A percentile compares a stretch with the other conserved stretches of the same genome.
These are phyloP conservation scores for Mesocentrotus franciscanus DNA, from an alignment of 53 echinoderm and acorn worm genomes.

Conservation along the genomic window DNA sequence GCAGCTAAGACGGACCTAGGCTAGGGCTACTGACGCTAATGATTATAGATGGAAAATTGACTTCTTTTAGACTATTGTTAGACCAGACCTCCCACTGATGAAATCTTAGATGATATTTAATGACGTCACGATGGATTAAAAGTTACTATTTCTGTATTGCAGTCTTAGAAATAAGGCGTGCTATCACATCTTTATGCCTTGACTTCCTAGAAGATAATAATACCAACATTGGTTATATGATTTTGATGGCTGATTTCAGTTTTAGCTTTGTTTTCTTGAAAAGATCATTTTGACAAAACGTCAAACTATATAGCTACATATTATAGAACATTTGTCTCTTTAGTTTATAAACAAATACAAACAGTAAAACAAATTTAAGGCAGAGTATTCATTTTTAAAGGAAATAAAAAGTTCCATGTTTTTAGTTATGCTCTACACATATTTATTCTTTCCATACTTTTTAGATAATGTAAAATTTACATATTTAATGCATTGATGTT, in stretches of 20 bases:
- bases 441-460: too few species aligned
- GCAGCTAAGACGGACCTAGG: background rate
- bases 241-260: background rate
- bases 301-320: too few species aligned
- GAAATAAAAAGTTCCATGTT: too few species aligned
- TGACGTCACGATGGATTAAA: background rate
- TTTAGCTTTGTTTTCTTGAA: background rate
- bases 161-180: background rate
- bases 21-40: background rate
- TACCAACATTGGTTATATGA: background rate
- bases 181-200: background rate
- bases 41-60: constrained; percentile 54
- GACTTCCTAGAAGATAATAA: background rate
- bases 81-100: constrained; percentile 21
- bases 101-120: background rate
- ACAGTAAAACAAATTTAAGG: too few species aligned
- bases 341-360: too few species aligned
- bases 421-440: too few species aligned
- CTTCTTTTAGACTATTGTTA: constrained; percentile 34
- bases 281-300: too few species aligned
- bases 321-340: too few species aligned
- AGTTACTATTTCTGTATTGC: background rate
- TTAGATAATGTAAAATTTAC: too few species aligned
- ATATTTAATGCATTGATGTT: background rate
- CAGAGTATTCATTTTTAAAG: too few species aligned